These are phyloP conservation scores for Branchipolynoe longqiensis DNA, from an alignment of 2,888 invertebrate genomes.

Conservation along the genomic window DNA sequence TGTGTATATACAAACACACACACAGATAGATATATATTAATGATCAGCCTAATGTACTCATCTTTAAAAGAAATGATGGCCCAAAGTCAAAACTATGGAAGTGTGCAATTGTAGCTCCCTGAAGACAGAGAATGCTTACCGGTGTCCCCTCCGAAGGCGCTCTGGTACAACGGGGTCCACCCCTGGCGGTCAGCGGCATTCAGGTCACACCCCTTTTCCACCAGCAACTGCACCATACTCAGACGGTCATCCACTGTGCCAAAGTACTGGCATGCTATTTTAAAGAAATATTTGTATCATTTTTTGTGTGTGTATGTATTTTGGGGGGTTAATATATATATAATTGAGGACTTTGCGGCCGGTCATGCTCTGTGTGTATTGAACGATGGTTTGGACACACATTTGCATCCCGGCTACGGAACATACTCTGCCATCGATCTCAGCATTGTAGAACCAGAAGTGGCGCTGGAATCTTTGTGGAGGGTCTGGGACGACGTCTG, in stretches of 20 bases:
- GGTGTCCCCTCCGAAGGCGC: slow-evolving; percentile 76
- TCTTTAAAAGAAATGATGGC: no score
- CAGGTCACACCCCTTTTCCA: slow-evolving; percentile 75
- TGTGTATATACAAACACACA: neutral
- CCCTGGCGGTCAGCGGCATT: slow-evolving; percentile 74
- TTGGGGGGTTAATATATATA: neutral
- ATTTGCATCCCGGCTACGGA: no score
- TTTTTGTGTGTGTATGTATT: neutral
- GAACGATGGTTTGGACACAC: no score
- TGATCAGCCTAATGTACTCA: no score
- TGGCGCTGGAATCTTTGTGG: no score
- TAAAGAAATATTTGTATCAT: neutral
- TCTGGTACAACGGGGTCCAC: slow-evolving; percentile 78
- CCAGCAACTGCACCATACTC: slow-evolving; percentile 72
- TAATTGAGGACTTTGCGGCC: neutral
- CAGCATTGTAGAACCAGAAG: no score
- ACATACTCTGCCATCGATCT: no score
- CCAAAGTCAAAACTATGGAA: no score
- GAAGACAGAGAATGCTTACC: no score
- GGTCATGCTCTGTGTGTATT: no score
- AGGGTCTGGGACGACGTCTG: no score
- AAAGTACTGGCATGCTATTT: slow-evolving; percentile 54
- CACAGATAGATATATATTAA: neutral
- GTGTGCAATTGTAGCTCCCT: no score
- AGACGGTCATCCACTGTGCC: slow-evolving; percentile 50